Evolutionary conservation across 2,888 invertebrate genomes (phyloP).

Genomic region (Hofmannophila pseudospretella): DNA sequence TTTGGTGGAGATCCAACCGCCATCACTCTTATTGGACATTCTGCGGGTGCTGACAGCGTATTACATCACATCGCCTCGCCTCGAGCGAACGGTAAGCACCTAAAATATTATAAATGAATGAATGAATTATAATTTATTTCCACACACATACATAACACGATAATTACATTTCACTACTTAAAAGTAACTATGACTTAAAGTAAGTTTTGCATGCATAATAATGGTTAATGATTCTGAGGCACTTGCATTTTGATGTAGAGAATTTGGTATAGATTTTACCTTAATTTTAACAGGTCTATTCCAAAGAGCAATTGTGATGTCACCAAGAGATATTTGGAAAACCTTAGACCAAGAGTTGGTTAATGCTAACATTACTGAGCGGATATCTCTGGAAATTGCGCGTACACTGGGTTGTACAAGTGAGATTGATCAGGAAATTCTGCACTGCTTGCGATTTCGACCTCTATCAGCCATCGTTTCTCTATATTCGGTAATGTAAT

Average conservation of each 20-base stretch:
- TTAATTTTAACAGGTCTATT: constrained; percentile 75
- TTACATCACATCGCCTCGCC: constrained; percentile 82
- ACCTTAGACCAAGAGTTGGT: constrained; percentile 36
- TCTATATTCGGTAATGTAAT: constrained; percentile 58
- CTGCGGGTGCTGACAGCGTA: constrained; percentile 85
- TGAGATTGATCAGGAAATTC: constrained; percentile 67
- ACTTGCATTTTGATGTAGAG: no score
- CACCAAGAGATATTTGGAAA: constrained; percentile 69
- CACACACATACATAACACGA: no score
- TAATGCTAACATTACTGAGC: constrained; percentile 48
- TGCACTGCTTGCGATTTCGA: constrained; percentile 80
- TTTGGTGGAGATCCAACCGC: constrained; percentile 89
- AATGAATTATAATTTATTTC: no score
- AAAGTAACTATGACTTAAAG: no score
- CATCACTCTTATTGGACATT: constrained; percentile 90
- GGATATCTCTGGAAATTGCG: constrained; percentile 76
- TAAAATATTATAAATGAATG: background rate
- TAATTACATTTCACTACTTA: no score
- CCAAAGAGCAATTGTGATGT: constrained; percentile 83
- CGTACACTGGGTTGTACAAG: constrained; percentile 71
- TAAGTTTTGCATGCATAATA: no score
- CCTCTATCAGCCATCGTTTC: constrained; percentile 78
- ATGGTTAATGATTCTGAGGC: no score
- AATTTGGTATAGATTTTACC: no score
- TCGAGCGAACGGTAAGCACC: constrained; percentile 75